These are phyloP conservation scores for Tamandua tetradactyla DNA, from an alignment of 2,797 vertebrate genomes.

Conservation along the genomic window DNA sequence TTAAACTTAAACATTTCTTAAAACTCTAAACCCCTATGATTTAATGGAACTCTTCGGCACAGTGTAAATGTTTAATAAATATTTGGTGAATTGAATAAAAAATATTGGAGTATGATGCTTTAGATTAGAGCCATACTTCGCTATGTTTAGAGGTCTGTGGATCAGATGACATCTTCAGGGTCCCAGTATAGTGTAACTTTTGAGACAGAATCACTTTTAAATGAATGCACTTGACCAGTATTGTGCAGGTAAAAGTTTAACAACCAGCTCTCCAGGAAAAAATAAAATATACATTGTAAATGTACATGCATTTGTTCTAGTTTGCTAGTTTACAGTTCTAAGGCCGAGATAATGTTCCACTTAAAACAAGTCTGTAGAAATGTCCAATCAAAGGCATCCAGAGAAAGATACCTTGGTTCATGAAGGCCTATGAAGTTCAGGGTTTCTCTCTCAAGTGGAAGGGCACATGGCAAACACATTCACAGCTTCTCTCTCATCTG, in stretches of 20 bases:
- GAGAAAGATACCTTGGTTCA: too few species aligned
- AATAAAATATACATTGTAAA: background rate
- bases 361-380: too few species aligned
- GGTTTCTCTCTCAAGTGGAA: too few species aligned
- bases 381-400: too few species aligned
- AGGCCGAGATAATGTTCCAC: too few species aligned
- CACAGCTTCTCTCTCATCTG: too few species aligned
- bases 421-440: too few species aligned
- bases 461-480: too few species aligned
- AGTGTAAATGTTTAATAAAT: background rate
- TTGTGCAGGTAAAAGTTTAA: background rate
- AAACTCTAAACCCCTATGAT: background rate
- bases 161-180: background rate
- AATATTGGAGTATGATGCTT: background rate
- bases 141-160: background rate
- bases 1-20: conserved; percentile 30
- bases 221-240: background rate
- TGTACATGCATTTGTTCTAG: too few species aligned
- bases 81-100: background rate
- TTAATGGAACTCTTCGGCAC: background rate
- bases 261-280: background rate
- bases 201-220: background rate
- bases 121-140: background rate
- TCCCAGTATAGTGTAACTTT: background rate
- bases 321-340: too few species aligned